phyloP scores from a whole-genome alignment of 2,113 vertebrate species.

The Mirounga angustirostris region DNA sequence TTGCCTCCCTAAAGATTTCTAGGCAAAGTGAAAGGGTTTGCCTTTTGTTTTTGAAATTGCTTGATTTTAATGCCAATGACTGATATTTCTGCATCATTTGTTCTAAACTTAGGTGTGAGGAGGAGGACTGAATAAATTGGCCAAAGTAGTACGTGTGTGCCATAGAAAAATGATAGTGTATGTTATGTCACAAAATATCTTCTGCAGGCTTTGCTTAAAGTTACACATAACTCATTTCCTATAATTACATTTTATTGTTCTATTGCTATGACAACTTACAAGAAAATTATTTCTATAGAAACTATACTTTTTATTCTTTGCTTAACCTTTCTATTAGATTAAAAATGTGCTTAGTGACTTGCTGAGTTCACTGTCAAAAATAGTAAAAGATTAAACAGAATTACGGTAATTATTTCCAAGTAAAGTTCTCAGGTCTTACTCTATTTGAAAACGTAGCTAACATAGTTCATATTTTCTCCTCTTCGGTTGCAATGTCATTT shows the following conservation, averaged over 20 bases:
- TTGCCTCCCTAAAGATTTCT: neutral
- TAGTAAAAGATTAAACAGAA: neutral
- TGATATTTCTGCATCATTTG: constrained; percentile 24
- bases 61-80: neutral
- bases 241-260: constrained; percentile 59
- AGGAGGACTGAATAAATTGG: constrained; percentile 11
- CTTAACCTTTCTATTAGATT: constrained; percentile 36
- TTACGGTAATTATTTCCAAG: neutral
- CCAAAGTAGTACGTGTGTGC: neutral
- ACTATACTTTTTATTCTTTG: constrained; percentile 6
- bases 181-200: neutral
- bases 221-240: neutral
- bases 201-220: neutral
- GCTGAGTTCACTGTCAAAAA: neutral
- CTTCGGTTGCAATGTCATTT: neutral
- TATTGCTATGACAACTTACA: neutral
- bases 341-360: neutral
- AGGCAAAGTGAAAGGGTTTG: neutral
- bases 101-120: neutral
- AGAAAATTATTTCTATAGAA: constrained; percentile 55
- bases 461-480: neutral
- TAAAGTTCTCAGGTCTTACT: neutral
- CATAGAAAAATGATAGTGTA: neutral
- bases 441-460: neutral
- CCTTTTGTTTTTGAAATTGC: constrained; percentile 18